These are phyloP conservation scores for Drosophila tanythrix DNA, from an alignment of 2,888 invertebrate genomes.

Conservation along the genomic window DNA sequence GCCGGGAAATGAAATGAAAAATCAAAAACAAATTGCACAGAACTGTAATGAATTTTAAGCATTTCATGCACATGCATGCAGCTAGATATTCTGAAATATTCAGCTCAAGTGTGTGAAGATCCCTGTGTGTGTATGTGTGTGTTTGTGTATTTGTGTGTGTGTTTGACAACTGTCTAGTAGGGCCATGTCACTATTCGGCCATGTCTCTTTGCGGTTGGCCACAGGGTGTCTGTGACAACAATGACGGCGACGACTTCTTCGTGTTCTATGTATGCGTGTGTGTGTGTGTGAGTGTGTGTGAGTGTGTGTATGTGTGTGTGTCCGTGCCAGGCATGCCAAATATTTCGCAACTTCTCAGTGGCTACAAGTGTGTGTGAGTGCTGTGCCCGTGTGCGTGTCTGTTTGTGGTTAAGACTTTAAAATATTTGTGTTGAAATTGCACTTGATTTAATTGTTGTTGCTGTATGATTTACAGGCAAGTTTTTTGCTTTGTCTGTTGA, in stretches of 20 bases:
- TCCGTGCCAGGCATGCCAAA: conserved; percentile 77
- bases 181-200: conserved; percentile 77
- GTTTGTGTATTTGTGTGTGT: conserved; percentile 42
- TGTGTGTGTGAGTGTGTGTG: neutral
- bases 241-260: conserved; percentile 52
- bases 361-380: conserved; percentile 22
- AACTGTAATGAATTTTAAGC: conserved; percentile 79
- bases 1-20: conserved; percentile 75
- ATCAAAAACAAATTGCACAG: conserved; percentile 77
- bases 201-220: conserved; percentile 80
- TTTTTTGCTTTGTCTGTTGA: conserved; percentile 57
- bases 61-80: conserved; percentile 62
- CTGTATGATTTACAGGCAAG: conserved; percentile 69
- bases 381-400: conserved; percentile 9
- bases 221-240: conserved; percentile 77
- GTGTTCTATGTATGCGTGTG: conserved; percentile 30
- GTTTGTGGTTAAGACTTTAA: conserved; percentile 70
- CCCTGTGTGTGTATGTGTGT: neutral
- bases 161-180: conserved; percentile 77
- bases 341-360: conserved; percentile 74
- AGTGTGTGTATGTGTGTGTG: conserved; percentile 31
- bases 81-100: conserved; percentile 37
- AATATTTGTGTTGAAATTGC: conserved; percentile 77
- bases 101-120: conserved; percentile 28
- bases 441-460: conserved; percentile 79